phyloP scores from a whole-genome alignment of 2,888 invertebrate genomes.

The Stratiomys singularior region DNA sequence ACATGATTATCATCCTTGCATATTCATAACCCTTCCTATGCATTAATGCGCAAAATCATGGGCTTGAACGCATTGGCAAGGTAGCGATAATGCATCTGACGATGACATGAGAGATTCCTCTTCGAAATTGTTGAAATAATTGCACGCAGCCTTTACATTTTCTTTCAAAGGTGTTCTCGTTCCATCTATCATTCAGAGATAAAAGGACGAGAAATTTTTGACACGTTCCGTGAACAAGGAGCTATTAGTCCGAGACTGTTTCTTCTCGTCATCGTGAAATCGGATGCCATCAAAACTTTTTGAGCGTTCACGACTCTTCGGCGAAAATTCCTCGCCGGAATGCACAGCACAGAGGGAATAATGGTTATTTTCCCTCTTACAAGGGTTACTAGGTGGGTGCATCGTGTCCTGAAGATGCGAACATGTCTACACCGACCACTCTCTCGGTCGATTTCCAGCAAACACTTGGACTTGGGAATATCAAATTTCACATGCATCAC shows the following conservation, averaged over 20 bases:
- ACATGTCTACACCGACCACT: too few relatives aligned
- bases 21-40: slow-evolving; percentile 16
- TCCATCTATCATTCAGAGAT: slow-evolving; percentile 11
- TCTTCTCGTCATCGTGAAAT: too few relatives aligned
- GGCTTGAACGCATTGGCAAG: not conserved
- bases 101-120: slow-evolving; percentile 2
- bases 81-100: not conserved
- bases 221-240: not conserved
- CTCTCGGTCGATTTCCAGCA: not conserved
- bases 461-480: not conserved
- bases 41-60: not conserved
- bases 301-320: too few relatives aligned
- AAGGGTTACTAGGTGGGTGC: too few relatives aligned
- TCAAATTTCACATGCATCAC: slow-evolving; percentile 12
- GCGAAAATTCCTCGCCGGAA: too few relatives aligned
- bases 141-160: not conserved
- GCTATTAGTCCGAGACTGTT: too few relatives aligned
- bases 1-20: slow-evolving; percentile 14
- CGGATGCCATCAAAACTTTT: too few relatives aligned
- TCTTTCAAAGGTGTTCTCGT: not conserved
- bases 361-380: too few relatives aligned
- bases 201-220: not conserved
- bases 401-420: too few relatives aligned
- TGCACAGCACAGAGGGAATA: too few relatives aligned
- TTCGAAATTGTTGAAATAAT: slow-evolving; percentile 9